Base-by-base conservation (phyloP, 2,113 vertebrate species). In the Clupea harengus region DNA sequence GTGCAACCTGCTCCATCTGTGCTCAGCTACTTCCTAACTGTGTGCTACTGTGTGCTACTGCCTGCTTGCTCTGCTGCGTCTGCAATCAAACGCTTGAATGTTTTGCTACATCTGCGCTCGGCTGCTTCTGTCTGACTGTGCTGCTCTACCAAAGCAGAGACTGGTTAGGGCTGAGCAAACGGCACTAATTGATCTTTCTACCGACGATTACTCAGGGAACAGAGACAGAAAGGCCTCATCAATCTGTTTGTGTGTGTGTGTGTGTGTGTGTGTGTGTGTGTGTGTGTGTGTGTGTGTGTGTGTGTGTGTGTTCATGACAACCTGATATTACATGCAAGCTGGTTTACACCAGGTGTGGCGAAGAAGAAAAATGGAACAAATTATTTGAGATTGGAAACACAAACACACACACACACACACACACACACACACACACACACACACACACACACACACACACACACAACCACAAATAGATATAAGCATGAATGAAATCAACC, bases 281-380 rank as follows among this genome's bases (percentile, higher is more conserved):
- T 64, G 60, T n/a, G 60, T 64, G 60, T 64, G 64, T 72, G 64
- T 72, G 64, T 72, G 64, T 32, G 25, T 72, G 64, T 32, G 64
- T 28, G n/a, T 72, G 22, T 67, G 64, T 67, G 64, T 67, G n/a
- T 72, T 72, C 64, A 72, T 25, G 22, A 9, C 22, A 64, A 64
- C 64, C 64, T 72, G 2, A 72, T 10, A 13, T 72, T 32, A 72
- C 64, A 72, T 72, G 64, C 9, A 72, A 67, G 3, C 8, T 64
- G 6, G 57, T n/a, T n/a, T n/a, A 54, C 3, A 18, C 11, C 52
- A 64, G 64, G 64, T 72, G 28, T 2, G 17, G 17, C 2, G 15
- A 72, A 6, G 0, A 5, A n/a, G 9, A 25, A 64, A 64, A n/a
- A 25, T 6, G 2, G 9, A 64, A 22, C 57, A 64, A 64, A 32